Evolutionary conservation across 2,888 invertebrate species (phyloP).

Genomic region (Rhamphomyia laevipes): DNA sequence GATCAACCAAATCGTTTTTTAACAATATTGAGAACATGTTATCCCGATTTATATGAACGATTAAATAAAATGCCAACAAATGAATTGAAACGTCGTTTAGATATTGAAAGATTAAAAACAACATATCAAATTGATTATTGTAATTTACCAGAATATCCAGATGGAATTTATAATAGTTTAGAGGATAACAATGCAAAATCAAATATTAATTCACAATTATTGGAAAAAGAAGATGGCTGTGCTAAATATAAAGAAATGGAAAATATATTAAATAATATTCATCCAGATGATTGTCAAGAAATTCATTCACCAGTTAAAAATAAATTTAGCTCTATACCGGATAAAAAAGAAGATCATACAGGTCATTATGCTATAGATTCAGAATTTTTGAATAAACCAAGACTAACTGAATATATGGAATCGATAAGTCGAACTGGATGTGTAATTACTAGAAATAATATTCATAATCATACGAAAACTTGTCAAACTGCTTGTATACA

Average conservation of each 20-base stretch:
- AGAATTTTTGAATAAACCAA: slow-evolving; percentile 20
- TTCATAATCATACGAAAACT: slow-evolving; percentile 27
- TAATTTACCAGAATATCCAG: slow-evolving; percentile 29
- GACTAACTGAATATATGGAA: slow-evolving; percentile 33
- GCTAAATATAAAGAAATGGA: slow-evolving; percentile 25
- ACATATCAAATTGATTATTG: slow-evolving; percentile 49
- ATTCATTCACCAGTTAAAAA: slow-evolving; percentile 28
- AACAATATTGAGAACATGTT: slow-evolving; percentile 34
- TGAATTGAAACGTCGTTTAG: slow-evolving; percentile 40
- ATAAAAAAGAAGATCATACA: slow-evolving; percentile 24
- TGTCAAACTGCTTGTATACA: slow-evolving; percentile 10
- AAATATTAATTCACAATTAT: slow-evolving; percentile 18
- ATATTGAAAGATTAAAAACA: slow-evolving; percentile 42
- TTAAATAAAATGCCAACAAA: slow-evolving; percentile 41
- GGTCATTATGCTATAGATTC: slow-evolving; percentile 26
- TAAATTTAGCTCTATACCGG: slow-evolving; percentile 24
- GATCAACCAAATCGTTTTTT: slow-evolving; percentile 33
- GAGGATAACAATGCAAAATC: slow-evolving; percentile 20
- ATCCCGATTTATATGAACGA: slow-evolving; percentile 45
- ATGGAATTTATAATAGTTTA: slow-evolving; percentile 28
- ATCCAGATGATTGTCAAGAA: slow-evolving; percentile 22
- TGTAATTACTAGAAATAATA: slow-evolving; percentile 28
- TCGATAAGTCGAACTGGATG: slow-evolving; percentile 32
- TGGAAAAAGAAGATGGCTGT: slow-evolving; percentile 22
- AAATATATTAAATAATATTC: slow-evolving; percentile 11